Conservation (phyloP, 2,113 vertebrate genomes). For the Grammomys dolichurus region DNA sequence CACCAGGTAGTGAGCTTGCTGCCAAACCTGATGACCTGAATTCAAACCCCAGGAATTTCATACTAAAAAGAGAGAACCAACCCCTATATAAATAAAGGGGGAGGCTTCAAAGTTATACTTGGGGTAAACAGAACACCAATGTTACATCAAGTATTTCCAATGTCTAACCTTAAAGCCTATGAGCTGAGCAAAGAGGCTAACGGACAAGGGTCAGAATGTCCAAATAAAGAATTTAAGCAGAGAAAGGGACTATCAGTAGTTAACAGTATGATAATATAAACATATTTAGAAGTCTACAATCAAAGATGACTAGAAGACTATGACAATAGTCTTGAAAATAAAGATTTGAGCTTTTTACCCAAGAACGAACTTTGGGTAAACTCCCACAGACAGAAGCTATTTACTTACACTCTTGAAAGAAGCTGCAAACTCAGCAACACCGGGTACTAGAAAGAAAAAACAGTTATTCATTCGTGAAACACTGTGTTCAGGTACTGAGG, state of each 20-base stretch:
- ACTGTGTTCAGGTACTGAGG: background rate
- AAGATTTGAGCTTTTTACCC: slow-evolving; percentile 42
- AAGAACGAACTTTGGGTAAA: slow-evolving; percentile 10
- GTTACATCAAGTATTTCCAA: slow-evolving; percentile 44
- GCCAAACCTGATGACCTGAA: background rate
- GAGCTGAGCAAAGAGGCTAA: slow-evolving; percentile 18
- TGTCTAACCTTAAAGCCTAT: slow-evolving; percentile 13
- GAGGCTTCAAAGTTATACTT: slow-evolving; percentile 51
- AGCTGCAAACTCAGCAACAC: slow-evolving; percentile 98
- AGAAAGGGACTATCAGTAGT: slow-evolving; percentile 28
- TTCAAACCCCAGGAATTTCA: background rate
- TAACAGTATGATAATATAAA: slow-evolving; percentile 45
- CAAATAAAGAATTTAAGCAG: slow-evolving; percentile 45
- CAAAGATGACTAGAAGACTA: slow-evolving; percentile 46
- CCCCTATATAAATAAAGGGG: background rate
- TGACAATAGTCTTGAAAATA: slow-evolving; percentile 46
- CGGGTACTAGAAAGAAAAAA: slow-evolving; percentile 91
- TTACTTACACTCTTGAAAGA: slow-evolving; percentile 98
- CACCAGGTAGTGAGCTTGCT: background rate
- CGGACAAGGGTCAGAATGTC: slow-evolving; percentile 6
- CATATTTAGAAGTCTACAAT: background rate
- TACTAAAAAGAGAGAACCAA: background rate
- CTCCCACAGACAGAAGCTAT: slow-evolving; percentile 1
- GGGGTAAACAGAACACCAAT: slow-evolving; percentile 44
- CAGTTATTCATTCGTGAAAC: slow-evolving; percentile 59